These are phyloP conservation scores for Smutsia temminckii DNA, from an alignment of 2,797 vertebrate species.

Conservation along the genomic window DNA sequence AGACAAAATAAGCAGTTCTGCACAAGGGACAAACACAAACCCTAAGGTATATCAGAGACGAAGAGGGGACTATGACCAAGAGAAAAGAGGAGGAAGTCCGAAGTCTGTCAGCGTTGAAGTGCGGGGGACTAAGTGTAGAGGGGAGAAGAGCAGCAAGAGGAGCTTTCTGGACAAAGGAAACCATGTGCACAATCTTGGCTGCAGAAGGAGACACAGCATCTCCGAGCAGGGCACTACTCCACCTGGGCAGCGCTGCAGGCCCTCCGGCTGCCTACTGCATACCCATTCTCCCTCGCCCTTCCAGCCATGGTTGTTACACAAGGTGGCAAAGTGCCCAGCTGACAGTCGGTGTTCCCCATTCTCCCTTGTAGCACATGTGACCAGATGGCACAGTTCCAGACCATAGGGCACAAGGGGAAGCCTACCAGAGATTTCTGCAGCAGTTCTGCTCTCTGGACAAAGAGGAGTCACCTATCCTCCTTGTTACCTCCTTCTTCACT, in stretches of 20 bases:
- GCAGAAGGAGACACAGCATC: neutral
- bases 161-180: neutral
- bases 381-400: neutral
- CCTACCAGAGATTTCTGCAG: neutral
- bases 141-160: neutral
- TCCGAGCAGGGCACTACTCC: accelerated
- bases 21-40: neutral
- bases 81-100: neutral
- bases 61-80: accelerated
- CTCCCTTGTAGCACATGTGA: neutral
- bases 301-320: accelerated
- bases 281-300: too few relatives aligned
- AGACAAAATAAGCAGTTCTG: neutral
- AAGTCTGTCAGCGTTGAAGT: neutral
- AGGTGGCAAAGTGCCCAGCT: neutral
- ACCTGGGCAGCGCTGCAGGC: accelerated
- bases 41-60: neutral
- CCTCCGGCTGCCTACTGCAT: accelerated
- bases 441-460: neutral
- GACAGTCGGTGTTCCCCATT: neutral
- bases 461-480: neutral
- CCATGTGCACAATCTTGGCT: neutral
- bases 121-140: accelerated
- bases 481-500: neutral
- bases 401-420: neutral